These are phyloP conservation scores for Nasonia oneida DNA, from an alignment of 2,888 invertebrate genomes.

Conservation along the genomic window DNA sequence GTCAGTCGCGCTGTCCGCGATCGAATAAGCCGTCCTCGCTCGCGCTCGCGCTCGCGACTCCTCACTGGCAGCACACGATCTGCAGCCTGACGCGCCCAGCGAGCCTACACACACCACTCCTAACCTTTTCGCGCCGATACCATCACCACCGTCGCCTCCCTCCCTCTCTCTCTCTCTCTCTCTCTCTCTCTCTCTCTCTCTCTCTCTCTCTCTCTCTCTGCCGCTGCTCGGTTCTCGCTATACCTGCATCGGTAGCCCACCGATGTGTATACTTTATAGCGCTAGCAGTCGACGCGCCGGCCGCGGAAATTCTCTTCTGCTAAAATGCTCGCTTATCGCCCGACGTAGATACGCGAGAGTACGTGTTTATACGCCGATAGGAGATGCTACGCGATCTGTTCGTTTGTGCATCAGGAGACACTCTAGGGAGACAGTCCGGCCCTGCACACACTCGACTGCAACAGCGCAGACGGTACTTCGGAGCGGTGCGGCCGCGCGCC, in stretches of 20 bases:
- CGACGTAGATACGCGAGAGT: not conserved
- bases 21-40: not conserved
- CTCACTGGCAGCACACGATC: too few species aligned
- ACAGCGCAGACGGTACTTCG: not conserved
- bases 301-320: not conserved
- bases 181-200: not conserved
- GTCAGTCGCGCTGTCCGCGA: not conserved
- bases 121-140: not conserved
- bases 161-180: not conserved
- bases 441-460: not conserved
- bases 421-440: not conserved
- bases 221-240: not conserved
- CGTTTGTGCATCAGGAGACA: not conserved
- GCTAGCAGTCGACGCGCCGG: constrained; percentile 14
- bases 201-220: not conserved
- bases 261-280: not conserved
- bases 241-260: not conserved
- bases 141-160: not conserved
- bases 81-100: not conserved
- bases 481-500: not conserved
- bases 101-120: not conserved
- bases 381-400: too few species aligned
- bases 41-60: too few species aligned
- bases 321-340: not conserved
- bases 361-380: too few species aligned